Base-by-base conservation (phyloP, 2,888 invertebrate species). In the Perizoma flavofasciatum region DNA sequence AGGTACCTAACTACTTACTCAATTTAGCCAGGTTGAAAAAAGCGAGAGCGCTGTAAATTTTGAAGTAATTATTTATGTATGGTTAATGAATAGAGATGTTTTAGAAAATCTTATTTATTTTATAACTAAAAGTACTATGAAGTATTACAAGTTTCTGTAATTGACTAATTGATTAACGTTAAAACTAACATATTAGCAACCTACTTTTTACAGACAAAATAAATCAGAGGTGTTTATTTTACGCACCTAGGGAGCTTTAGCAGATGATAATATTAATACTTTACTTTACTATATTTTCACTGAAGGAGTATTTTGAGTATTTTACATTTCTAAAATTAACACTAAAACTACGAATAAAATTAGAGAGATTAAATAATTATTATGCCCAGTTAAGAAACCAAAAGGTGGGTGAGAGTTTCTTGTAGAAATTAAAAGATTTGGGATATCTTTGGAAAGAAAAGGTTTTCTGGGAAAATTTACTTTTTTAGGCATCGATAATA, bases 331-430 rank as follows among this genome's bases (percentile, higher is more conserved):
- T 63, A 58, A 34, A 46, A 10, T 53, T 61, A 62, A 49, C 45
- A n/a, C 48, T 58, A 57, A 44, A 58, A n/a, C 9, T 69, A 75
- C 50, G 65, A 78, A 78, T 81, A 79, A 76, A 68, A 68, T 75
- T 44, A 60, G n/a, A 33, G 40, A 74, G 64, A 74, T 73, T 68
- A 68, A 75, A 73, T 61, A 61, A 6, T 37, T 22, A 22, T 37
- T 49, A 61, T 56, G 53, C 68, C 66, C 70, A 67, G 73, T 65
- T 69, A 68, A 53, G 55, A 53, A 49, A 61, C 53, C 56, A 49
- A 53, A 53, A 40, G 78, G 78, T 79, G 78, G 79, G 79, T n/a
- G n/a, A n/a, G n/a, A n/a, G 71, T 66, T 72, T 69, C 70, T 37
- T 37, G 37, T 37, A 22, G 37, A 37, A 72, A 68, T 66, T 49